Percentiles rank a stretch among this genome's conserved stretches.
Evolutionary conservation across 2,113 vertebrate genomes (phyloP).

Genomic region (Sylvia atricapilla): DNA sequence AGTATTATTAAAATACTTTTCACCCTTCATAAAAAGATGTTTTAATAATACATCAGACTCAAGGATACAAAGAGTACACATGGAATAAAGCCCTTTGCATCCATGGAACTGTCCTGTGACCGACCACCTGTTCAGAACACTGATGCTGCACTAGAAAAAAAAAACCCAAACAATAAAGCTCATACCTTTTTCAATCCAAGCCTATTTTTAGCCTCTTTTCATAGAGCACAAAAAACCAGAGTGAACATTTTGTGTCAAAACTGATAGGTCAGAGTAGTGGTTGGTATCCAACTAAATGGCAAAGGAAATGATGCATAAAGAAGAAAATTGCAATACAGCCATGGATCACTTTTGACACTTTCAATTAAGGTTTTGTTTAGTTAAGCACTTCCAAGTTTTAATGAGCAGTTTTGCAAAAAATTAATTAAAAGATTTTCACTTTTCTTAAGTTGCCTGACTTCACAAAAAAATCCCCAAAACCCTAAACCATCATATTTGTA

Average conservation of each 20-base stretch:
- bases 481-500: background rate
- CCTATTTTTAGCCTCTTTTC: background rate
- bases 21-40: background rate
- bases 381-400: slow-evolving; percentile 60
- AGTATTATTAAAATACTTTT: background rate
- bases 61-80: background rate
- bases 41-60: background rate
- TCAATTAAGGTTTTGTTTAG: slow-evolving; percentile 68
- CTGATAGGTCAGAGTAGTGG: background rate
- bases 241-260: background rate
- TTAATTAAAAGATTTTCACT: slow-evolving; percentile 3
- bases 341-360: slow-evolving; percentile 64
- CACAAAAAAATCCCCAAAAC: background rate
- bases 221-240: background rate
- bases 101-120: background rate
- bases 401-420: slow-evolving; percentile 48
- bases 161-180: background rate
- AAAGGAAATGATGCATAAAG: slow-evolving; percentile 62
- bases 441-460: background rate
- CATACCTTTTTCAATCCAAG: background rate
- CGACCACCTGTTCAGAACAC: background rate
- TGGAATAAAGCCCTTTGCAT: background rate
- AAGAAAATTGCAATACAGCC: slow-evolving; percentile 49
- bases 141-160: background rate
- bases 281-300: slow-evolving; percentile 56